Percentiles rank a stretch among this genome's conserved stretches.
phyloP scores from a whole-genome alignment of 1,140 invertebrate genomes.

The Andrena cerasifolii region DNA sequence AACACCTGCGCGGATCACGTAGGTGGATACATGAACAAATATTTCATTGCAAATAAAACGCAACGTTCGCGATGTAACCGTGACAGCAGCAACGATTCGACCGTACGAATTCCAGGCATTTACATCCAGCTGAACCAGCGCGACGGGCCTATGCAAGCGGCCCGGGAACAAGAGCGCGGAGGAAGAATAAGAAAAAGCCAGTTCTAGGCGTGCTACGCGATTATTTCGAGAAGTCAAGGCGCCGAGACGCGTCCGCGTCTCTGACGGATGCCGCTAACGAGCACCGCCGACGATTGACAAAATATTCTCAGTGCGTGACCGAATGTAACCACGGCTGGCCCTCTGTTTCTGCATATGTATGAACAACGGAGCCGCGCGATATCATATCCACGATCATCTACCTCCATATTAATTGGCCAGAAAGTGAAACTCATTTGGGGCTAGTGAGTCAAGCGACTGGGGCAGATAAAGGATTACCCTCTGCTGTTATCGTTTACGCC shows the following conservation, averaged over 20 bases:
- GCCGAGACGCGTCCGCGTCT: slow-evolving; percentile 53
- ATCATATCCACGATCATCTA: not conserved
- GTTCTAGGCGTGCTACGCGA: slow-evolving; percentile 57
- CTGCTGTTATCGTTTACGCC: too few relatives aligned
- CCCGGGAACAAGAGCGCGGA: slow-evolving; percentile 9
- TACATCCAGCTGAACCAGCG: not conserved
- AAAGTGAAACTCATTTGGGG: too few relatives aligned
- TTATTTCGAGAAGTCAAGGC: slow-evolving; percentile 75
- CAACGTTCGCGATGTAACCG: too few relatives aligned
- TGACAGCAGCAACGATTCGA: too few relatives aligned
- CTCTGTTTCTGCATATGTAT: not conserved
- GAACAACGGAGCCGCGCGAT: not conserved
- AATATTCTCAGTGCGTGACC: slow-evolving; percentile 75
- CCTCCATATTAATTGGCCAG: too few relatives aligned
- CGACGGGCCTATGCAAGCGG: not conserved
- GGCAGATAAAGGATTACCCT: too few relatives aligned
- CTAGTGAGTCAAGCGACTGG: too few relatives aligned
- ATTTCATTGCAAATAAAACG: too few relatives aligned
- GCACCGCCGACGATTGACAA: slow-evolving; percentile 75
- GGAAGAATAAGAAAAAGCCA: slow-evolving; percentile 27
- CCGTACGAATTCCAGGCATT: not conserved
- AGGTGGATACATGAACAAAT: too few relatives aligned
- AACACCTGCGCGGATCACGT: too few relatives aligned
- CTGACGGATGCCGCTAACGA: slow-evolving; percentile 75
- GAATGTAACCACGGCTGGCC: slow-evolving; percentile 26